A percentile compares a stretch with the other conserved stretches of the same genome.
Conservation (phyloP, 2,797 vertebrate species). For the Sphenopsis melanotis region DNA sequence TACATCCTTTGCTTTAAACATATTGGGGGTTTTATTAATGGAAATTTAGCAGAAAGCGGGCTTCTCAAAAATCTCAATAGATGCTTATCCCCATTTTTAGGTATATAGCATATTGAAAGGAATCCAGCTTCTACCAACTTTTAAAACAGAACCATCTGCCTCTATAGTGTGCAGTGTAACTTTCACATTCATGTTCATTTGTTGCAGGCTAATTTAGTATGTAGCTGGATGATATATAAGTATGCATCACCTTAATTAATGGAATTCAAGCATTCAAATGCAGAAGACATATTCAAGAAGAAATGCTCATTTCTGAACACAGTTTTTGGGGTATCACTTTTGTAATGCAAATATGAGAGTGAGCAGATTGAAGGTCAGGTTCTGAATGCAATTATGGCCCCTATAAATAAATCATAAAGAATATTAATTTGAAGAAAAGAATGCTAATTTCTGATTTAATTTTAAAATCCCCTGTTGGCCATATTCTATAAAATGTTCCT, state of each 20-base stretch:
- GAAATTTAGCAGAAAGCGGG: background rate
- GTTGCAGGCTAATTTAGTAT: background rate
- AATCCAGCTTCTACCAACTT: background rate
- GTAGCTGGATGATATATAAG: background rate
- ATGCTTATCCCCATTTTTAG: background rate
- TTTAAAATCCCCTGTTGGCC: background rate
- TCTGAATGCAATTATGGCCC: background rate
- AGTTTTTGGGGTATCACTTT: background rate
- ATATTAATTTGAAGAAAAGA: background rate
- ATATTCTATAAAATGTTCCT: background rate
- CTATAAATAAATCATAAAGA: constrained; percentile 2
- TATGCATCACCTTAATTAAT: background rate
- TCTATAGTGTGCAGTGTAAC: background rate
- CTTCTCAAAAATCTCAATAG: background rate
- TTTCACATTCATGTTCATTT: background rate
- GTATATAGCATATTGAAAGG: background rate
- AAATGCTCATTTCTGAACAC: background rate
- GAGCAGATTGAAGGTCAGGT: constrained; percentile 4
- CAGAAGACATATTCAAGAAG: background rate
- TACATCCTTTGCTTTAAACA: background rate
- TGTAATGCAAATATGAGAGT: constrained; percentile 2
- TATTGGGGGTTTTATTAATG: rapidly evolving
- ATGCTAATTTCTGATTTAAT: background rate
- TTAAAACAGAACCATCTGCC: background rate
- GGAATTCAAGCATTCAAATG: background rate